These are phyloP conservation scores for Tribolium madens DNA, from an alignment of 1,140 invertebrate genomes.

Conservation along the genomic window DNA sequence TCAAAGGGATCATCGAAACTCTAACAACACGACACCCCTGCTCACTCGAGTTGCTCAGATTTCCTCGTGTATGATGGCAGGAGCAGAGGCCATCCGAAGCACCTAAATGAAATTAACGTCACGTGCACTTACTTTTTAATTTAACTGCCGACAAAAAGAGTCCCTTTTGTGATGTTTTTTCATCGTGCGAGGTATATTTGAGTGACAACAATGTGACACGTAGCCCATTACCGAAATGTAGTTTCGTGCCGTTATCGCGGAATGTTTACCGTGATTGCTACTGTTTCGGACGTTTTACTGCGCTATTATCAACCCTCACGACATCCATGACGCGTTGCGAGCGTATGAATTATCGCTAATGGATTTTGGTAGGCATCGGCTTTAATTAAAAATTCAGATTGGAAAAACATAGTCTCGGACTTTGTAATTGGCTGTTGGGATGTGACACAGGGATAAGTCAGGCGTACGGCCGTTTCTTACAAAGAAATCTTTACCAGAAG, in stretches of 20 bases:
- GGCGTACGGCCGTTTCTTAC: neutral
- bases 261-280: slow-evolving; percentile 34
- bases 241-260: slow-evolving; percentile 24
- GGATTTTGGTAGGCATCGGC: slow-evolving; percentile 4
- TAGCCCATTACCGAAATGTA: slow-evolving; percentile 23
- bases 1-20: neutral
- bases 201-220: slow-evolving; percentile 26
- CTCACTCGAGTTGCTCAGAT: neutral
- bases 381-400: slow-evolving; percentile 10
- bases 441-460: neutral
- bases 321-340: slow-evolving; percentile 20
- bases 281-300: slow-evolving; percentile 14
- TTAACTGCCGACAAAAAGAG: slow-evolving; percentile 7
- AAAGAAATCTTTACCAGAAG: neutral
- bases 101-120: slow-evolving; percentile 17
- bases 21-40: neutral
- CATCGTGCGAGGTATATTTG: neutral
- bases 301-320: slow-evolving; percentile 30
- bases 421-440: slow-evolving; percentile 9
- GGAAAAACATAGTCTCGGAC: neutral
- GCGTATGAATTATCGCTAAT: slow-evolving; percentile 43
- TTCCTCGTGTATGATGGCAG: neutral
- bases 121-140: slow-evolving; percentile 13
- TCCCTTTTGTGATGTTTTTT: slow-evolving; percentile 1
- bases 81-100: neutral